A percentile compares a stretch with the other conserved stretches of the same genome.
phyloP scores from a whole-genome alignment of 2,113 vertebrate genomes.

The Tor tambroides region DNA sequence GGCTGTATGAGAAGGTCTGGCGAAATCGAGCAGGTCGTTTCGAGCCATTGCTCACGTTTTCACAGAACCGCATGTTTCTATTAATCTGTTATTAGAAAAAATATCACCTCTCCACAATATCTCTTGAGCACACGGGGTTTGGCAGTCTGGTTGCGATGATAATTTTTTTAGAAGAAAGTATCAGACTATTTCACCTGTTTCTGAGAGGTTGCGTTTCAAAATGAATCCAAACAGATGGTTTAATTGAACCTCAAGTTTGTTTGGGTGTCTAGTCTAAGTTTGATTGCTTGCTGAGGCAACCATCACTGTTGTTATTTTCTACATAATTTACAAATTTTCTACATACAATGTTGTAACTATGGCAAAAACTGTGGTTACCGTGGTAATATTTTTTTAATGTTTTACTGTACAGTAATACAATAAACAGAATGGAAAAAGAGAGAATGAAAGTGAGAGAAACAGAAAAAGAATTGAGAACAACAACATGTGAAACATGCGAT shows the following conservation, averaged over 20 bases:
- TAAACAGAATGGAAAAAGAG: not conserved
- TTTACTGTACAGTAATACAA: constrained; percentile 10
- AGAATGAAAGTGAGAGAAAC: constrained; percentile 29
- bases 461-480: constrained; percentile 9
- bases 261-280: not conserved
- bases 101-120: not conserved
- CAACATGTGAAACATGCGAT: constrained; percentile 31
- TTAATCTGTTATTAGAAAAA: constrained; percentile 3
- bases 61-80: not conserved
- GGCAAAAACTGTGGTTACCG: not conserved
- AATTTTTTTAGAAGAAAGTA: not conserved
- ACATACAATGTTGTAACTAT: not conserved
- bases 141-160: not conserved
- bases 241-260: constrained; percentile 1
- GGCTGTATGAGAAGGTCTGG: constrained; percentile 2
- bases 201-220: not conserved
- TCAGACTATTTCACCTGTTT: not conserved
- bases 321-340: not conserved
- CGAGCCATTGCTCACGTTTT: not conserved
- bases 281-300: not conserved
- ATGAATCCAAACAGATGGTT: not conserved
- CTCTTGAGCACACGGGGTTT: not conserved
- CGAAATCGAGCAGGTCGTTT: not conserved
- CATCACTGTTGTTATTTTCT: not conserved
- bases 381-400: not conserved